Evolutionary conservation across 2,797 vertebrate species (phyloP), one percentile per base, ranked within the genome.

Genomic region (Acrocephalus scirpaceus): DNA sequence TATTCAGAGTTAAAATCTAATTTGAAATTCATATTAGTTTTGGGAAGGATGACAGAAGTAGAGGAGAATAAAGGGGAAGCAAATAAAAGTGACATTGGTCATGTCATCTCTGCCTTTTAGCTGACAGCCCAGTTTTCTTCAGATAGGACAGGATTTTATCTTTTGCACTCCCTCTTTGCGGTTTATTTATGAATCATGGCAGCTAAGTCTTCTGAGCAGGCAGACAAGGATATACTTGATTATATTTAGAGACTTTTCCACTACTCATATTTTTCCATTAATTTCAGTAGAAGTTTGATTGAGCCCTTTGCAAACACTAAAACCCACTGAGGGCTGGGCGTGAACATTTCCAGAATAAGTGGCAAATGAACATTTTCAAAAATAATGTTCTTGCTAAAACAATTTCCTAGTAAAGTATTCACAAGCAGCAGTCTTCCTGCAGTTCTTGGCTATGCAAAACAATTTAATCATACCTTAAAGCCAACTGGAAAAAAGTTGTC

Each of bases 381-480:
- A 97, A 51, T 78, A 90, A 70, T 82, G 60, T 90, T 90, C 74
- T 84, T 86, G 86, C 60, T 76, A 79, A 86, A 92, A 85, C 79
- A 93, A 95, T 96, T 94, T 95, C 92, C 92, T 91, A 86, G 71
- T 90, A 73, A 95, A 96, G 70, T 60, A 80, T 72, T 88, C 70
- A 95, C 47, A 95, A 91, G 47, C 32, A 95, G 9, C 48, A 90
- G 47, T 62, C 62, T 88, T 95, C 62, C 80, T 92, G 73, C 45
- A 86, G 80, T 36, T 91, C 87, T 94, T 82, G 79, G 50, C 86
- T 76, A 54, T 76, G 91, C 79, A 94, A 96, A 96, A 92, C 88
- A 93, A 91, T 62, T 90, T 94, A 94, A 94, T 92, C 79, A 82
- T 50, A 95, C 64, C 53, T 93, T 94, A 79, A 86, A 90, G 73